Evolutionary conservation across 2,888 invertebrate species (phyloP).

Genomic region (Coelopa pilipes): DNA sequence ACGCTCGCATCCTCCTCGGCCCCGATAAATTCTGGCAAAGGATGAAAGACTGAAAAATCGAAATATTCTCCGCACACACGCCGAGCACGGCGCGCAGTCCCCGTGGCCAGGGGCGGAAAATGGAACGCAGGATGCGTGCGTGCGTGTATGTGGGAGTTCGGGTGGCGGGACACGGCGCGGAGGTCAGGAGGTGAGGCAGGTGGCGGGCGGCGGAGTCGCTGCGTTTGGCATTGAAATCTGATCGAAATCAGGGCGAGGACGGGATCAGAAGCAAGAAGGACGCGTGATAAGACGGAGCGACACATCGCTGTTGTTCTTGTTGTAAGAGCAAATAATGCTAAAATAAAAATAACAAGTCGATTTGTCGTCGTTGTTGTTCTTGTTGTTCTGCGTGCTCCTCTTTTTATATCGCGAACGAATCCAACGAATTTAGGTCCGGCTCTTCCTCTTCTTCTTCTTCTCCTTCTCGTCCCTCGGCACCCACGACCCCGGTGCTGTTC

Average conservation of each 20-base stretch:
- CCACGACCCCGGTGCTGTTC: too few species aligned
- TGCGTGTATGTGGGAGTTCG: background rate
- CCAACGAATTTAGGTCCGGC: too few species aligned
- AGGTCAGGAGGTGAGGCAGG: background rate
- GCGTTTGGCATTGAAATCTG: slow-evolving; percentile 15
- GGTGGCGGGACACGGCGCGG: background rate
- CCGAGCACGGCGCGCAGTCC: background rate
- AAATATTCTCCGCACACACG: too few species aligned
- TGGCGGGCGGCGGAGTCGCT: background rate
- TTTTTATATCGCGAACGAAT: too few species aligned
- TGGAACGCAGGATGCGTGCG: background rate
- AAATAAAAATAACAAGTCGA: too few species aligned
- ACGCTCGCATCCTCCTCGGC: background rate
- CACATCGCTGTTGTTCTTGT: slow-evolving; percentile 2
- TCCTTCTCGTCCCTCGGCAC: too few species aligned
- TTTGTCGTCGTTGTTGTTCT: background rate
- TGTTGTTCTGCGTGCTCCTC: too few species aligned
- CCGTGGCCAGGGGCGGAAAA: background rate
- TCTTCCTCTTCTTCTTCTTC: too few species aligned
- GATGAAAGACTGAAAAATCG: too few species aligned
- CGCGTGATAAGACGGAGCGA: background rate
- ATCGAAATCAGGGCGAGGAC: slow-evolving; percentile 8
- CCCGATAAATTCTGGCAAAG: slow-evolving; percentile 1
- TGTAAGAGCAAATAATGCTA: too few species aligned
- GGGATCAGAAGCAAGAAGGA: background rate